phyloP scores from a whole-genome alignment of 2,888 invertebrate genomes.

The Dascillus cervinus region DNA sequence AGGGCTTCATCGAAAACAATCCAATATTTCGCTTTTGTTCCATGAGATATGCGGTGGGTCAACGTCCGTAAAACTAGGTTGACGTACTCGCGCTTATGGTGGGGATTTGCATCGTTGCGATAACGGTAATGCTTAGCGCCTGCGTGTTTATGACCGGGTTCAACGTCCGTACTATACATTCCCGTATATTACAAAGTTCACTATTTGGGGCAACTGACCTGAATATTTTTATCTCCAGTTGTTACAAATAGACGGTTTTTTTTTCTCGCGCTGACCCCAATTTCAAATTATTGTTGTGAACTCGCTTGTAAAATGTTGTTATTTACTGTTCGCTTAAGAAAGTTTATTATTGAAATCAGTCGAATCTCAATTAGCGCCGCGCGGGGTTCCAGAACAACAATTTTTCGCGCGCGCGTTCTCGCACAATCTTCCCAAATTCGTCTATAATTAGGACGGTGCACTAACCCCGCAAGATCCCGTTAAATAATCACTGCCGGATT shows the following conservation, averaged over 20 bases:
- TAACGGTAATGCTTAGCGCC: constrained; percentile 26
- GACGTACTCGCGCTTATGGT: constrained; percentile 22
- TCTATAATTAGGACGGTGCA: constrained; percentile 18
- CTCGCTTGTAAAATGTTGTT: constrained; percentile 7
- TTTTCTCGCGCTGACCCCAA: constrained; percentile 15
- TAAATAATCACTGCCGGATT: constrained; percentile 22
- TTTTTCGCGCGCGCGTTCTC: too few relatives aligned
- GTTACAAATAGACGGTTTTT: constrained; percentile 21
- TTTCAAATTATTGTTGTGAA: constrained; percentile 8
- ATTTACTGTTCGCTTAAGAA: constrained; percentile 1
- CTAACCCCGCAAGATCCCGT: constrained; percentile 27
- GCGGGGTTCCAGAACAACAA: too few relatives aligned
- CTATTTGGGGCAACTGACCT: constrained; percentile 26
- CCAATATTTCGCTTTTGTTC: constrained; percentile 22
- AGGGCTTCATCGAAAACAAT: too few relatives aligned
- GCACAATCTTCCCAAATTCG: too few relatives aligned
- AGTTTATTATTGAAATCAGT: constrained; percentile 5
- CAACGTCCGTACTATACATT: constrained; percentile 27
- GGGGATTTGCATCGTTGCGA: constrained; percentile 27
- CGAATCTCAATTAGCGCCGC: too few relatives aligned
- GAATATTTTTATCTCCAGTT: constrained; percentile 25
- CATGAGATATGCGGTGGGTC: constrained; percentile 22
- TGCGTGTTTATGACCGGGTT: constrained; percentile 23
- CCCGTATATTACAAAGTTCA: constrained; percentile 27
- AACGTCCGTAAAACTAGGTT: constrained; percentile 28